Base-by-base conservation (phyloP, 1,140 invertebrate species). In the Drosophila littoralis region DNA sequence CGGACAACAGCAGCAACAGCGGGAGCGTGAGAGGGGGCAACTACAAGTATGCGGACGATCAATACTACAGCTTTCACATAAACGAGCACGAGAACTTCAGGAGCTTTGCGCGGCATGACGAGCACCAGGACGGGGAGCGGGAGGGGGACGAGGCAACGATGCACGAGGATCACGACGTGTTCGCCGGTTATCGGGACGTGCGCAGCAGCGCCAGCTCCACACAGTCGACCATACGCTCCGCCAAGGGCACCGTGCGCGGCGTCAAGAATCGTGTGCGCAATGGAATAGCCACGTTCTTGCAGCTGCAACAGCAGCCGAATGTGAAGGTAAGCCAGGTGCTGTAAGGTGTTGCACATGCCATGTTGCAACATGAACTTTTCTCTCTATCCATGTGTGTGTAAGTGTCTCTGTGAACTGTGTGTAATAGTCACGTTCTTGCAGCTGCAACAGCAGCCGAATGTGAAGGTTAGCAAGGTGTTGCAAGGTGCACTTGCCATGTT, bases 211-310 rank as follows among this genome's bases (percentile, higher is more conserved):
- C 94, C 38, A 96, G 96, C 65, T 97, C 94, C 17, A 83, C 76
- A 7, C 83, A 89, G n/a, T 94, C 95, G n/a, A 96, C 97, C 61
- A 97, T 98, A 90, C 94, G 95, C 75, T 98, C 97, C 93, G 95
- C 96, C 75, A 97, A 97, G 91, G 98, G 98, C 45, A 98, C 97
- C 10, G 96, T 98, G 72, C 94, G 98, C 17, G 97, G 97, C 57
- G 97, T 98, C 45, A 98, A 97, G 93, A 98, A 99, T 93, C 94
- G 97, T 81, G 98, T 99, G 28, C 93, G 97, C 79, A 97, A 97
- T 61, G 97, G 98, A 72, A 98, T 99, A 82, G 97, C 97, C 13
- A 98, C 97, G n/a, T 98, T 98, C 92, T 94, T 98, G n/a, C 96
- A 97, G 88, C 95, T 97, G 79, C 96, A 96, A 70, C 83, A 88